Percentiles rank a stretch among this genome's conserved stretches.
phyloP scores from a whole-genome alignment of 2,888 invertebrate genomes.

The Megalurothrips usitatus region DNA sequence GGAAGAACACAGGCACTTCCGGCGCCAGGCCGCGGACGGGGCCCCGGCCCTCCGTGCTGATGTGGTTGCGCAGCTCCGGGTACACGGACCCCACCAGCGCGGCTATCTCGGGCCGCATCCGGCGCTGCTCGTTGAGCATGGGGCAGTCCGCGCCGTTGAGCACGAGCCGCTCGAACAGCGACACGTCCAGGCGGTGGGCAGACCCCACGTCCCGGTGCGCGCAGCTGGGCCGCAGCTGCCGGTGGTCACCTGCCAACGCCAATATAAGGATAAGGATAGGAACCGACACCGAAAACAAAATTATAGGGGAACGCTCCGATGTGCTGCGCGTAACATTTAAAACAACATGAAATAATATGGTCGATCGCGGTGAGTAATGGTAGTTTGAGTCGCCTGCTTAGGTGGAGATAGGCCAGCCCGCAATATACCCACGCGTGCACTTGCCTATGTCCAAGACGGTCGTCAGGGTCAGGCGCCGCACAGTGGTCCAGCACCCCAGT shows the following conservation, averaged over 20 bases:
- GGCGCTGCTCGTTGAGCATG: not conserved
- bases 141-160: not conserved
- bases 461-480: too few relatives aligned
- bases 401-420: too few relatives aligned
- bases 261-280: too few relatives aligned
- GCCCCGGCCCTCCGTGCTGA: not conserved
- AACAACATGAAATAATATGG: too few relatives aligned
- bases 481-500: too few relatives aligned
- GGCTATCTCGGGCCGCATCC: not conserved
- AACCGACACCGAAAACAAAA: too few relatives aligned
- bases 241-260: not conserved
- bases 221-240: not conserved
- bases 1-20: not conserved
- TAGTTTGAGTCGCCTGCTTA: too few relatives aligned
- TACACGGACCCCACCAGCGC: not conserved
- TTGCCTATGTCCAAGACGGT: too few relatives aligned
- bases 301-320: too few relatives aligned
- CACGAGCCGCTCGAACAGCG: not conserved
- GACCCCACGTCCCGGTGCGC: not conserved
- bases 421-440: too few relatives aligned
- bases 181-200: not conserved
- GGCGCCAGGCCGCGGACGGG: not conserved
- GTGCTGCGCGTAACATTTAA: too few relatives aligned
- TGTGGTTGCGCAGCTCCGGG: not conserved
- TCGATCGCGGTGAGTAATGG: too few relatives aligned